Percentiles rank a stretch among this genome's conserved stretches.
Conservation (phyloP, 2,797 vertebrate species). For the Danio jaintianensis region DNA sequence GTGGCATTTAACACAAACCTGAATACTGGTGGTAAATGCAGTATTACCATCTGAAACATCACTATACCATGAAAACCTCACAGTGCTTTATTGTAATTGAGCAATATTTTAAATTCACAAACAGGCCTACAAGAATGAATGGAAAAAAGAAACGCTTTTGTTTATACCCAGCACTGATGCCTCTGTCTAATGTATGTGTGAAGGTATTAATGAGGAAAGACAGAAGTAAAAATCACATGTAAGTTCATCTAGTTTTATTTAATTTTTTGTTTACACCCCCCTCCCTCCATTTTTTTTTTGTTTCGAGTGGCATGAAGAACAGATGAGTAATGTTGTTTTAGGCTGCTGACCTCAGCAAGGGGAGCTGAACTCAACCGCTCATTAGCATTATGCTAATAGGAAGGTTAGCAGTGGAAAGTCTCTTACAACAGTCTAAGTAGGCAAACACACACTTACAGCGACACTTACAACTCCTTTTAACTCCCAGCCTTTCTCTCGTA, state of each 20-base stretch:
- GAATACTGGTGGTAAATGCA: background rate
- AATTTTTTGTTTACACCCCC: background rate
- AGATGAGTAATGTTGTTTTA: slow-evolving; percentile 43
- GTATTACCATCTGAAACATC: background rate
- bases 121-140: no score
- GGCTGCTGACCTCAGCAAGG: slow-evolving; percentile 41
- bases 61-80: background rate
- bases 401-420: slow-evolving; percentile 20
- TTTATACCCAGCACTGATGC: background rate
- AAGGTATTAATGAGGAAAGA: background rate
- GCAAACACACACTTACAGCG: background rate
- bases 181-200: background rate
- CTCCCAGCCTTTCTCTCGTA: slow-evolving; percentile 9
- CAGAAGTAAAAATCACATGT: background rate
- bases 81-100: background rate
- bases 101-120: background rate
- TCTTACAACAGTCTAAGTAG: slow-evolving; percentile 5
- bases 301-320: background rate
- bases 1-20: background rate
- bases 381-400: slow-evolving; percentile 42
- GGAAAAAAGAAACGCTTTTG: background rate
- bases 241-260: background rate
- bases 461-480: background rate
- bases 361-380: slow-evolving; percentile 38
- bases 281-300: background rate